A percentile compares a stretch with the other conserved stretches of the same genome.
Evolutionary conservation across 2,888 invertebrate genomes (phyloP).

Genomic region (Oscheius sp.): DNA sequence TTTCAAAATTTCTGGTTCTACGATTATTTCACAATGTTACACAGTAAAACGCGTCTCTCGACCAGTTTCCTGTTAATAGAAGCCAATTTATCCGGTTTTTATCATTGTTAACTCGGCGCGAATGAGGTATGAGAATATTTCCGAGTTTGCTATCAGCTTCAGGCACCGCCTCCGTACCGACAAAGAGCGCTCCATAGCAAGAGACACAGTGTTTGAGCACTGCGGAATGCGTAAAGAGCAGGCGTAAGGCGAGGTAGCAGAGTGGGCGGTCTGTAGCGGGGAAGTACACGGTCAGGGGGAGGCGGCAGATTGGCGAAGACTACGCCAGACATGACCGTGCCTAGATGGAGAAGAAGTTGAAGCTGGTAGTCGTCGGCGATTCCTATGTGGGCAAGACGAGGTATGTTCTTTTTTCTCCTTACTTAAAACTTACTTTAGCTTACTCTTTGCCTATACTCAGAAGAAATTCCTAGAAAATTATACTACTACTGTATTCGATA

Average conservation of each 20-base stretch:
- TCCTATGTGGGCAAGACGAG: constrained; percentile 93
- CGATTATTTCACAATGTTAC: no score
- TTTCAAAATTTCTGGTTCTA: no score
- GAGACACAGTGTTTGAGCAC: constrained; percentile 29
- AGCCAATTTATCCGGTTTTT: no score
- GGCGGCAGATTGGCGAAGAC: constrained; percentile 20
- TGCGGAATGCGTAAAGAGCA: constrained; percentile 21
- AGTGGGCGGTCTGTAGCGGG: constrained; percentile 15
- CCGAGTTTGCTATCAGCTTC: constrained; percentile 28
- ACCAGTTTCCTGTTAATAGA: no score
- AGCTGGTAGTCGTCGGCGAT: constrained; percentile 92
- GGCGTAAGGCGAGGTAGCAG: constrained; percentile 16
- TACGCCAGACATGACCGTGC: constrained; percentile 28
- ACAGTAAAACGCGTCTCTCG: no score
- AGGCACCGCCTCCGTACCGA: constrained; percentile 13
- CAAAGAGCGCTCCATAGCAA: constrained; percentile 6
- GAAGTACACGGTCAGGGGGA: constrained; percentile 20
- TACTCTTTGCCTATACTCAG: constrained; percentile 63
- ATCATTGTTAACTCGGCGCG: no score
- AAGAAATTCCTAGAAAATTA: constrained; percentile 58
- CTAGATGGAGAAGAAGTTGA: constrained; percentile 74
- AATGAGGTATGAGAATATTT: constrained; percentile 14
- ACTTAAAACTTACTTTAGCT: constrained; percentile 33
- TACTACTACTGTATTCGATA: constrained; percentile 63
- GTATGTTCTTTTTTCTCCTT: constrained; percentile 34